A percentile compares a stretch with the other conserved stretches of the same genome.
Conservation (phyloP, 2,888 invertebrate species). For the Myopa testacea region DNA sequence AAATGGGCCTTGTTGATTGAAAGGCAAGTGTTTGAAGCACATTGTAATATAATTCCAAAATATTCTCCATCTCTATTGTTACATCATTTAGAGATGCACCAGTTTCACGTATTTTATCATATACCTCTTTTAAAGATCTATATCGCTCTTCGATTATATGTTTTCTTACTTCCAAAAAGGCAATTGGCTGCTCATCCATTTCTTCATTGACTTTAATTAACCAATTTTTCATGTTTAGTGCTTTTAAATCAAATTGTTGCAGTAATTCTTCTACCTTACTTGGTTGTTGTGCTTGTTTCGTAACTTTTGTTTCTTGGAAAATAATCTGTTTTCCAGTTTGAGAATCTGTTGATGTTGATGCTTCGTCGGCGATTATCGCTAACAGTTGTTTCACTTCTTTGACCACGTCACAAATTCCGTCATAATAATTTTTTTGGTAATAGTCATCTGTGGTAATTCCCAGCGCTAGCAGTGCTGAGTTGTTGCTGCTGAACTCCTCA, state of each 20-base stretch:
- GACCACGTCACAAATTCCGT: background rate
- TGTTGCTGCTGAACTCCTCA: background rate
- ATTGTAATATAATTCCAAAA: background rate
- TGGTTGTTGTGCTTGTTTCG: background rate
- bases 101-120: background rate
- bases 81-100: background rate
- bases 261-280: too few relatives aligned
- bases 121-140: background rate
- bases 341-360: too few relatives aligned
- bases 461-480: background rate
- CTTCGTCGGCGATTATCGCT: background rate
- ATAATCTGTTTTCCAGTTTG: too few relatives aligned
- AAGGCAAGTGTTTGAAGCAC: background rate
- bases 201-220: too few relatives aligned
- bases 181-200: too few relatives aligned
- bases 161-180: too few relatives aligned
- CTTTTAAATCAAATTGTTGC: too few relatives aligned
- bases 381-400: background rate
- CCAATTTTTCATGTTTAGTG: too few relatives aligned
- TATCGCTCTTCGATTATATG: too few relatives aligned
- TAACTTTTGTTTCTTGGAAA: background rate
- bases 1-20: background rate
- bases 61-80: background rate
- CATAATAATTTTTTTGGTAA: conserved; percentile 17
- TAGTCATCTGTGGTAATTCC: conserved; percentile 23